Evolutionary conservation across 2,797 vertebrate genomes (phyloP).

Genomic region (Rhinoraja longicauda): DNA sequence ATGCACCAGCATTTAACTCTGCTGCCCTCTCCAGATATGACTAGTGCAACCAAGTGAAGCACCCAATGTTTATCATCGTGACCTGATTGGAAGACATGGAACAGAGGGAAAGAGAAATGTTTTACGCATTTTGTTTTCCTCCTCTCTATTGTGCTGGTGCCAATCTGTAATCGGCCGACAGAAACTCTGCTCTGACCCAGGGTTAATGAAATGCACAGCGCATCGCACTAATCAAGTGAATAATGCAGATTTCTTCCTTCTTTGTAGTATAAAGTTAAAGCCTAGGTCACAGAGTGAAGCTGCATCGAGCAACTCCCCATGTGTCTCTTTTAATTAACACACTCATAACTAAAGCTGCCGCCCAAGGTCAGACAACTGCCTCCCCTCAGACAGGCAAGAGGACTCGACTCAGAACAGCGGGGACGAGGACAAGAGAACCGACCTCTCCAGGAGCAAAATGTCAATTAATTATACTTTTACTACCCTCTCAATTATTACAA

Average conservation of each 20-base stretch:
- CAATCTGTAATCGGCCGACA: slow-evolving; percentile 15
- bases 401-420: slow-evolving; percentile 44
- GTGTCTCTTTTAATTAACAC: slow-evolving; percentile 54
- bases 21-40: background rate
- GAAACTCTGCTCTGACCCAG: slow-evolving; percentile 18
- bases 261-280: slow-evolving; percentile 13
- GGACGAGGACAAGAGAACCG: slow-evolving; percentile 56
- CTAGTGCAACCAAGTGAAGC: background rate
- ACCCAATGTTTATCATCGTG: background rate
- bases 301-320: slow-evolving; percentile 41
- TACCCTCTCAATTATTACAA: slow-evolving; percentile 59
- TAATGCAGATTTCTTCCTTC: background rate
- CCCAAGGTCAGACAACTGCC: slow-evolving; percentile 57
- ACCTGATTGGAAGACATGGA: slow-evolving; percentile 10
- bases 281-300: slow-evolving; percentile 31
- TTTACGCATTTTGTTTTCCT: background rate
- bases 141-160: background rate
- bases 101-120: background rate
- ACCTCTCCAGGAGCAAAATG: slow-evolving; percentile 62
- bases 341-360: slow-evolving; percentile 52
- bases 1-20: slow-evolving; percentile 5
- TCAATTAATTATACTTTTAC: slow-evolving; percentile 64
- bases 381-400: slow-evolving; percentile 47
- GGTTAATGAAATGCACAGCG: slow-evolving; percentile 30
- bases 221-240: slow-evolving; percentile 8